Percentiles rank a stretch among this genome's conserved stretches.
Conservation (phyloP, 2,113 vertebrate species). For the Pomatorhinus ruficollis region DNA sequence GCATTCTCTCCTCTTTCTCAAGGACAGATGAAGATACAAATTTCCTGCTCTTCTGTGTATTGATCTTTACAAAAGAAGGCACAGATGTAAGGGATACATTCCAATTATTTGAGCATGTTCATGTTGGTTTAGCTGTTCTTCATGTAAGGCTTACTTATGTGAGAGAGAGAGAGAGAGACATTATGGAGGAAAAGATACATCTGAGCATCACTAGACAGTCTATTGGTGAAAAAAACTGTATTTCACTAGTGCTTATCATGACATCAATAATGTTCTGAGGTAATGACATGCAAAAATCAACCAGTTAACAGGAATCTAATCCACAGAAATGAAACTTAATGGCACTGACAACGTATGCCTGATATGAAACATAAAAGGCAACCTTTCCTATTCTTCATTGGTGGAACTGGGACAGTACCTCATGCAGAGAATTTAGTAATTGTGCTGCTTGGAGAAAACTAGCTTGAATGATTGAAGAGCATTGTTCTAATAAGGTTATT, state of each 20-base stretch:
- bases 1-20: background rate
- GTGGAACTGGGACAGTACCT: background rate
- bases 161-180: background rate
- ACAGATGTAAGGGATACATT: background rate
- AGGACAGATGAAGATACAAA: background rate
- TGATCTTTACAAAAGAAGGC: background rate
- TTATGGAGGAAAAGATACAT: constrained; percentile 12
- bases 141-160: background rate
- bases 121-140: background rate
- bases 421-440: background rate
- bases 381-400: constrained; percentile 20
- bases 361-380: constrained; percentile 23
- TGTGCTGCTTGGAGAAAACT: constrained; percentile 2
- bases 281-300: constrained; percentile 66
- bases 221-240: constrained; percentile 42
- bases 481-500: constrained; percentile 42
- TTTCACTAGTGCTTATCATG: constrained; percentile 47
- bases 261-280: constrained; percentile 52
- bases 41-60: background rate
- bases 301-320: constrained; percentile 56
- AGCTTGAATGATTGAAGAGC: constrained; percentile 1
- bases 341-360: constrained; percentile 15
- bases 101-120: background rate
- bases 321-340: constrained; percentile 57
- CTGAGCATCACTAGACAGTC: constrained; percentile 19